Conservation (phyloP, 2,888 invertebrate species). For the Mesorhabditis spiculigera region DNA sequence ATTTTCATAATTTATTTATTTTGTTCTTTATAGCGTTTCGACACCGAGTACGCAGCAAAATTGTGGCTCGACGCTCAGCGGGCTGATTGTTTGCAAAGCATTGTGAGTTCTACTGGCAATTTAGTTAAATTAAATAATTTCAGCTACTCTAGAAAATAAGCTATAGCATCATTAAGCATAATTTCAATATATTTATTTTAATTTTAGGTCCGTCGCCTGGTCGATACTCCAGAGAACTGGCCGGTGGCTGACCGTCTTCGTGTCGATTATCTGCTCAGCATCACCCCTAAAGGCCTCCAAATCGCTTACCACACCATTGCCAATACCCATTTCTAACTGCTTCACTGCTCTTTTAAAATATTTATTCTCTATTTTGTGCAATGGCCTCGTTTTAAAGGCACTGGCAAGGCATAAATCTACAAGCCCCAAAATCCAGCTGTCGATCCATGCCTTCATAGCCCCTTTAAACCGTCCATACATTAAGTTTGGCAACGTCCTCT, state of each 20-base stretch:
- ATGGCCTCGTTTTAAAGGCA: too few relatives aligned
- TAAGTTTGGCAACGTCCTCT: too few relatives aligned
- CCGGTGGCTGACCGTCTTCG: background rate
- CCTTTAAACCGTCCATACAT: too few relatives aligned
- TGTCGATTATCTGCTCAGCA: background rate
- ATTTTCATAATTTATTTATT: conserved; percentile 53
- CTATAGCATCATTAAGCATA: too few relatives aligned
- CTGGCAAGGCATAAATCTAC: too few relatives aligned
- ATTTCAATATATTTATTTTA: background rate
- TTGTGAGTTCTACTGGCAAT: conserved; percentile 1
- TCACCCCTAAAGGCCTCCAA: background rate
- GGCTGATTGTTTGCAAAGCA: conserved; percentile 15
- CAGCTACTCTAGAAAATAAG: too few relatives aligned
- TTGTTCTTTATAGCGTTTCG: conserved; percentile 70
- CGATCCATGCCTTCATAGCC: too few relatives aligned
- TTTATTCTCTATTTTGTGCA: too few relatives aligned
- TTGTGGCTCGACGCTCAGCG: conserved; percentile 72
- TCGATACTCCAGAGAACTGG: background rate
- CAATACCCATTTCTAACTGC: background rate
- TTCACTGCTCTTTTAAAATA: too few relatives aligned
- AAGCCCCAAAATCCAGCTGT: too few relatives aligned
- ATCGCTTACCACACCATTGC: background rate
- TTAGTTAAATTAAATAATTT: background rate
- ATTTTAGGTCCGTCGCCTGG: conserved; percentile 6
- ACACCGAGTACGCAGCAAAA: conserved; percentile 51